Conservation (phyloP, 2,888 invertebrate species). For the Tinea pellionella region DNA sequence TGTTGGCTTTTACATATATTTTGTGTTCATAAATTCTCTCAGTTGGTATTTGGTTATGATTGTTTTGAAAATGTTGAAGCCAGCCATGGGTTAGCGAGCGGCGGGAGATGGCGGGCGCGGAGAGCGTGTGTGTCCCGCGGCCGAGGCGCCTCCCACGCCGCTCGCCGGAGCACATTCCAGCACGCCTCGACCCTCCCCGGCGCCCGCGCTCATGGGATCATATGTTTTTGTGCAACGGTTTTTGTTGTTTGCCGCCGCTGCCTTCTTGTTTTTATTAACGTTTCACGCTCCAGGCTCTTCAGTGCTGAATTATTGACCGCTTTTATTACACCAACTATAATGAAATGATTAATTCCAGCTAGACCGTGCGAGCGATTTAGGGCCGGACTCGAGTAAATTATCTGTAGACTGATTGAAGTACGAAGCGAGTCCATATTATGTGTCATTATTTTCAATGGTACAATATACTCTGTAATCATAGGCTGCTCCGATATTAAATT, state of each 20-base stretch:
- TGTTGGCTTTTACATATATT: background rate
- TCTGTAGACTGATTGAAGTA: background rate
- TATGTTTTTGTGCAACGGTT: constrained; percentile 71
- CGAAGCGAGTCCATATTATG: constrained; percentile 48
- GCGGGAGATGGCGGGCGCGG: background rate
- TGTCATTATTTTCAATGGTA: constrained; percentile 61
- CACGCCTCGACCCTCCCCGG: constrained; percentile 56
- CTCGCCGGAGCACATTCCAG: constrained; percentile 66
- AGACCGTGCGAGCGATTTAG: background rate
- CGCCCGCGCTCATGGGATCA: constrained; percentile 48
- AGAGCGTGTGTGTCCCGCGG: constrained; percentile 51
- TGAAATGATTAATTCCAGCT: background rate
- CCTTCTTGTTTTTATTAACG: constrained; percentile 37
- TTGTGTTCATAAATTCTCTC: background rate
- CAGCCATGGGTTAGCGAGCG: constrained; percentile 25
- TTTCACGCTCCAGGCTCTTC: constrained; percentile 60
- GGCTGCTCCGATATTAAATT: constrained; percentile 48
- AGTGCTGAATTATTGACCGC: constrained; percentile 9
- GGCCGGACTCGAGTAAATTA: constrained; percentile 22
- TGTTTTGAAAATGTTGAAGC: background rate
- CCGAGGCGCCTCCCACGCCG: constrained; percentile 69
- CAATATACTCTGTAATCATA: constrained; percentile 54
- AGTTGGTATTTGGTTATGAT: background rate
- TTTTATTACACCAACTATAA: background rate
- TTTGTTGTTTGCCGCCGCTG: constrained; percentile 66